phyloP scores from a whole-genome alignment of 2,113 vertebrate genomes.

The Catharus fuscescens region DNA sequence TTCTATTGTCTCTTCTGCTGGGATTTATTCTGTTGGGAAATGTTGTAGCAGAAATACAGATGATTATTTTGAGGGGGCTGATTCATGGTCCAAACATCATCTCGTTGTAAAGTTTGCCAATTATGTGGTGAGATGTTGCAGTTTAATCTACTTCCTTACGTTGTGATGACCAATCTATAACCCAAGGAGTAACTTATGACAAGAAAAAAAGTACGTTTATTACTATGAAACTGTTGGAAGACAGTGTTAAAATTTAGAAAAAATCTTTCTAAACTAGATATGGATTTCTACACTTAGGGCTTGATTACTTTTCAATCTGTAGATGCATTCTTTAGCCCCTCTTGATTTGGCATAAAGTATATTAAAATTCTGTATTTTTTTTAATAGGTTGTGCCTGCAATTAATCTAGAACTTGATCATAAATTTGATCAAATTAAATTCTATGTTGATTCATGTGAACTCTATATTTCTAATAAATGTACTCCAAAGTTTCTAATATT shows the following conservation, averaged over 20 bases:
- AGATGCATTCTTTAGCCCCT: not conserved
- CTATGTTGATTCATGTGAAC: slow-evolving; percentile 26
- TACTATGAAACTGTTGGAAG: not conserved
- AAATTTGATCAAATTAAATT: slow-evolving; percentile 57
- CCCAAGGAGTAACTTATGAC: not conserved
- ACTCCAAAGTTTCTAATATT: not conserved
- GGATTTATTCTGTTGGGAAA: not conserved
- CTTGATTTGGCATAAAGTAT: not conserved
- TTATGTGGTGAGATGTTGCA: not conserved
- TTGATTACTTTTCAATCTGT: slow-evolving; percentile 57
- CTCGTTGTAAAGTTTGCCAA: not conserved
- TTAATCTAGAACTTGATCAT: slow-evolving; percentile 39
- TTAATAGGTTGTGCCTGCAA: not conserved
- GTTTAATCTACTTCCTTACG: not conserved
- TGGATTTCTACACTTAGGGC: not conserved
- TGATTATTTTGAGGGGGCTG: not conserved
- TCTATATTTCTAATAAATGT: slow-evolving; percentile 12
- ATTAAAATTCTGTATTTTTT: not conserved
- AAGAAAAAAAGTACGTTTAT: slow-evolving; percentile 22
- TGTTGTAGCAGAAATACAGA: rapidly evolving
- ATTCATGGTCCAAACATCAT: not conserved
- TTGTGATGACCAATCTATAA: not conserved
- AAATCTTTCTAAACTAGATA: not conserved
- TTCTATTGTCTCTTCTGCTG: not conserved
- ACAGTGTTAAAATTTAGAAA: slow-evolving; percentile 12